Conservation (phyloP, 2,797 vertebrate species). For the Myotis planiceps region DNA sequence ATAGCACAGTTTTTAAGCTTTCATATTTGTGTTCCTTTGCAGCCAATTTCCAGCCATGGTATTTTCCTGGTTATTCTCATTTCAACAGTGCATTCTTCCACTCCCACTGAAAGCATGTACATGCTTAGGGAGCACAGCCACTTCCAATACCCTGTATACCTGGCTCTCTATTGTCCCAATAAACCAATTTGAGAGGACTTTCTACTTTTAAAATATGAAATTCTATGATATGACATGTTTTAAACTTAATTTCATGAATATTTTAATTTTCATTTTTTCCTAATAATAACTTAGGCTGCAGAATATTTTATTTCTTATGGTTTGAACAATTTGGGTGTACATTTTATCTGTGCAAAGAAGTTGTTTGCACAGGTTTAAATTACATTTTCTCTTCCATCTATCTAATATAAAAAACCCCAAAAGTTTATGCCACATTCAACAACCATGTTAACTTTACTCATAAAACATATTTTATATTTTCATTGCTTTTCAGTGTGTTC, state of each 20-base stretch:
- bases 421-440: neutral
- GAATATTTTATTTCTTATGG: neutral
- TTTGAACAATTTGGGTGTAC: neutral
- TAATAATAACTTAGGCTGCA: neutral
- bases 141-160: neutral
- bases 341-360: neutral
- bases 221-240: neutral
- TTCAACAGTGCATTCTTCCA: neutral
- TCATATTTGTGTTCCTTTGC: neutral
- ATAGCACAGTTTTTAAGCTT: neutral
- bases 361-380: neutral
- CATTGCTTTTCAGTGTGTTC: neutral
- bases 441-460: neutral
- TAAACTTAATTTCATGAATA: neutral
- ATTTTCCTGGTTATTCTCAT: neutral
- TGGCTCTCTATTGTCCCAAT: neutral
- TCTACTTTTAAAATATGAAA: conserved; percentile 36
- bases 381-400: neutral
- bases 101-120: neutral
- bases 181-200: neutral
- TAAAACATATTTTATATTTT: conserved; percentile 1
- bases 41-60: neutral
- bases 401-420: neutral
- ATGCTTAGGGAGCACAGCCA: neutral
- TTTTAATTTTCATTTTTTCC: conserved; percentile 46